Base-by-base conservation (phyloP, 2,113 vertebrate species). In the Callionymus lyra region DNA sequence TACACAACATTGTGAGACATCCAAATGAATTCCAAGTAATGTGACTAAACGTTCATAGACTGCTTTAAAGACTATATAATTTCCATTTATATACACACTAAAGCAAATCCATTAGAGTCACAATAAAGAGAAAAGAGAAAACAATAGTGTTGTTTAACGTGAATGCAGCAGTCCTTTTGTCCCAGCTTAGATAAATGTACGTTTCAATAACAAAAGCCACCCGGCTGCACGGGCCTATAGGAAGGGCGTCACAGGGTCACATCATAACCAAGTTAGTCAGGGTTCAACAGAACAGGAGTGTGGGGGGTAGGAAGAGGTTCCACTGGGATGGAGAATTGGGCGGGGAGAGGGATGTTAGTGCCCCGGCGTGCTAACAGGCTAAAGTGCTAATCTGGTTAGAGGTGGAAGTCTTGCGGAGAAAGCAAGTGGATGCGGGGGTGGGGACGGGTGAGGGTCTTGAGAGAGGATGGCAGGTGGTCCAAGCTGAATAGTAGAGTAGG, bases 221-320 rank as follows among this genome's bases (percentile, higher is more conserved):
- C 49, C 68, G 51, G 55, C 41, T 66, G 60, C 35, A 50, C 59
- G 8, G 21, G 21, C 21, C 21, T 27, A 27, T 27, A 27, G 21
- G 21, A 55, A 63, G 75, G 59, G 58, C 59, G 44, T 65, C 59
- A 59, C 67, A 16, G 79, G 69, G 67, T 77, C 71, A 74, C 37
- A 39, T 68, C 56, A 38, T 77, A 79, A 81, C 79, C 58, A 37
- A 53, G 67, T 81, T 81, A 79, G 76, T 72, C 57, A 72, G 53
- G 76, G 67, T 63, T 71, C 58, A 71, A 40, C 55, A 38, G 52
- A 69, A 50, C 31, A 56, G 50, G n/a, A 46, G 56, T 60, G 40
- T 16, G 41, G 46, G 47, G 4, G 2, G 16, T n/a, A 18, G 48
- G 41, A 3, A 34, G 50, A 38, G 19, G 40, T 12, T 36, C 12